Conservation (phyloP, 2,888 invertebrate genomes). For the Cantharis rustica region DNA sequence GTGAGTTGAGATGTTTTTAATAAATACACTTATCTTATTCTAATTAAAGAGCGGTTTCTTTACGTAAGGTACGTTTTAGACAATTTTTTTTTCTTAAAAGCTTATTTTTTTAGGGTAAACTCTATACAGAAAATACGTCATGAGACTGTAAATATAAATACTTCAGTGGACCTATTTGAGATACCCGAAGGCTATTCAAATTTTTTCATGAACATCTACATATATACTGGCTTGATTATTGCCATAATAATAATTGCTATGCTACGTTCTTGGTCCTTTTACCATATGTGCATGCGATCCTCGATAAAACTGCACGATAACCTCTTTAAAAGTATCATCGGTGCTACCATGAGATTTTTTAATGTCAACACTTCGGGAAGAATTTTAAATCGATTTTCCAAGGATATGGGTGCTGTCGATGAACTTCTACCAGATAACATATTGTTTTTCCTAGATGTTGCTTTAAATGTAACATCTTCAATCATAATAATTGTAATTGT, state of each 20-base stretch:
- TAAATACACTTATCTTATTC: too few relatives aligned
- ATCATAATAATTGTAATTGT: not conserved
- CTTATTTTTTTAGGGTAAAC: not conserved
- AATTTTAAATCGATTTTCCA: conserved; percentile 87
- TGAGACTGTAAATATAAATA: not conserved
- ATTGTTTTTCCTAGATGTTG: not conserved
- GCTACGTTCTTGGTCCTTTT: conserved; percentile 67
- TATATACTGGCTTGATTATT: conserved; percentile 43
- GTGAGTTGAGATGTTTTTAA: conserved; percentile 56
- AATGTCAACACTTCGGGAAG: conserved; percentile 83
- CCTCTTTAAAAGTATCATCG: conserved; percentile 81
- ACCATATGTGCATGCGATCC: conserved; percentile 73
- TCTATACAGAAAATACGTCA: not conserved
- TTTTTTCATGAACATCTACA: not conserved
- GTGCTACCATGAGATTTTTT: conserved; percentile 85
- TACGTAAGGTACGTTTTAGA: too few relatives aligned
- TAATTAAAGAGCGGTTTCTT: too few relatives aligned
- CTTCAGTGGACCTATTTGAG: not conserved
- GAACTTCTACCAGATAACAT: conserved; percentile 62
- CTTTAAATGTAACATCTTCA: not conserved
- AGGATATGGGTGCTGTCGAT: conserved; percentile 80
- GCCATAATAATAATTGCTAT: conserved; percentile 56
- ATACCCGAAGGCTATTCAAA: not conserved
- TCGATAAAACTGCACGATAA: conserved; percentile 78
- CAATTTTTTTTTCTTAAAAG: too few relatives aligned